phyloP scores from a whole-genome alignment of 2,113 vertebrate genomes.

The Meleagris gallopavo region DNA sequence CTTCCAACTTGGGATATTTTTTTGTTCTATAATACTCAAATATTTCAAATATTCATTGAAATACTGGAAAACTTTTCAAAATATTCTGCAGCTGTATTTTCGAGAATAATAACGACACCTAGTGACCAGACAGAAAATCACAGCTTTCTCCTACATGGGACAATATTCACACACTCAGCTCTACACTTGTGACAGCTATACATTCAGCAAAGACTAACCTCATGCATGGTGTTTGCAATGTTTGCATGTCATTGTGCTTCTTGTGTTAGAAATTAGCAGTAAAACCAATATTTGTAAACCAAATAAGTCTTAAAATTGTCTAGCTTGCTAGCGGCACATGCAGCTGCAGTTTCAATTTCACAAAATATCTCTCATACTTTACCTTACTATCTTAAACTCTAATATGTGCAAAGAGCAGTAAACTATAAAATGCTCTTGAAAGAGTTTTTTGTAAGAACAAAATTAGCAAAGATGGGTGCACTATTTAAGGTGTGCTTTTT shows the following conservation, averaged over 20 bases:
- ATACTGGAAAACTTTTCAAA: neutral
- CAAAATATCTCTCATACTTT: neutral
- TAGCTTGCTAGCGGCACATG: neutral
- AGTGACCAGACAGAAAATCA: conserved; percentile 71
- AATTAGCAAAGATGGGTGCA: neutral
- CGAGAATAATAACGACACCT: conserved; percentile 76
- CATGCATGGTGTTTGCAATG: neutral
- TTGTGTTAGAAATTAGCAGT: neutral
- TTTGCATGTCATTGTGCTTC: neutral
- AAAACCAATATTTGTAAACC: neutral
- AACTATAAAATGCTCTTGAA: neutral
- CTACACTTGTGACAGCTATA: neutral
- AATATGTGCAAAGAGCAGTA: neutral
- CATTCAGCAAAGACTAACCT: neutral
- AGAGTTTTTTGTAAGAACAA: neutral
- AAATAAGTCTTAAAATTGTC: neutral
- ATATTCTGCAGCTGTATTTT: neutral
- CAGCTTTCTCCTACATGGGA: neutral
- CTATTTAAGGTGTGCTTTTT: neutral
- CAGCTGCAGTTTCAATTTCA: neutral
- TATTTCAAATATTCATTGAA: neutral
- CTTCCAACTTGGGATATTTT: neutral
- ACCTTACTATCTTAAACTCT: neutral
- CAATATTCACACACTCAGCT: neutral
- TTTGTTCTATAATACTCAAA: neutral